Base-by-base conservation (phyloP, 2,888 invertebrate species). In the Phrixothrix hirtus region DNA sequence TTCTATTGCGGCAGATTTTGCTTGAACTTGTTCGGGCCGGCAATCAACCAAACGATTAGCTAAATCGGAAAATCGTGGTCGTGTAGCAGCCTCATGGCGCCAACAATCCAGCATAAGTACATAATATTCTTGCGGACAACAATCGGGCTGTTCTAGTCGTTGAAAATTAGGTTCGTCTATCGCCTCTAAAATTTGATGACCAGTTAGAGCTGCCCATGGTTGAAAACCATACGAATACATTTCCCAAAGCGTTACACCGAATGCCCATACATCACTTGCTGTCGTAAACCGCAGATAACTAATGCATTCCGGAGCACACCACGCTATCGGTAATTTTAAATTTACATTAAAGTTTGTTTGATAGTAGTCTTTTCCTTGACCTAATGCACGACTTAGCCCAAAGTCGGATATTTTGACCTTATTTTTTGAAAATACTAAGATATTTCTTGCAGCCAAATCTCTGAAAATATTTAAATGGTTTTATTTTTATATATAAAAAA, bases 221-320 rank as follows among this genome's bases (percentile, higher is more conserved):
- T 97, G 96, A 72, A 95, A 94, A 1, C 98, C 98, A 70, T 97
- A 98, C 0, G 95, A 94, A 75, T 98, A 99, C 93, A 98, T 94
- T 76, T 99, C 99, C 98, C 98, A 99, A 0, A 99, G 79, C n/a
- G 96, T 95, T 0, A 97, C 76, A 1, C 93, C 98, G 73, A 89
- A 99, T 0, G 98, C 95, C 98, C 98, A 99, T 0, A 97, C 95
- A 72, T 99, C 99, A 47, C 95, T 95, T 3, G 96, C 88, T 4
- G 95, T 92, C 1, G 98, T 99, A 74, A 99, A 99, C 50, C 93
- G 86, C 53, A 98, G 80, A 74, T 92, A 97, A 61, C 94, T 90
- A 64, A 99, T 97, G 73, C 95, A 95, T 77, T 99, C 98, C 0
- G 98, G 97, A 0, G 98, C 97, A 79, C 97, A 97, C 98, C 98